Conservation (phyloP, 2,797 vertebrate species). For the Zenarchopterus dispar region DNA sequence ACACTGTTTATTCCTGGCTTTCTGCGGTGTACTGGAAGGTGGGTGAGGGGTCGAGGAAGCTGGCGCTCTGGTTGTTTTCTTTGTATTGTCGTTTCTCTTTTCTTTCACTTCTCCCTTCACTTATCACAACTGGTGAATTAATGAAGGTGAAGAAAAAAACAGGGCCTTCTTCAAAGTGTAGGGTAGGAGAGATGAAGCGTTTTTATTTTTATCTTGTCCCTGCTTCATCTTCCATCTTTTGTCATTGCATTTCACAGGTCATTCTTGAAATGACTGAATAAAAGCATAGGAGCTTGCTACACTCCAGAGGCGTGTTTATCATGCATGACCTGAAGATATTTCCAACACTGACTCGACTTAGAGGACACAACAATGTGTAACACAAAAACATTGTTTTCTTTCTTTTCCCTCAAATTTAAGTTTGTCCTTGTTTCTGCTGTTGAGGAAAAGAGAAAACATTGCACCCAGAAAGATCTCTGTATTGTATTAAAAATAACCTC, state of each 20-base stretch:
- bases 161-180: slow-evolving; percentile 14
- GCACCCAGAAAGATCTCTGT: no score
- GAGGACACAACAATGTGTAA: neutral
- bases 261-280: slow-evolving; percentile 4
- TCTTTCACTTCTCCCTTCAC: slow-evolving; percentile 36
- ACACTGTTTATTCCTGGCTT: slow-evolving; percentile 71
- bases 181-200: slow-evolving; percentile 14
- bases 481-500: no score
- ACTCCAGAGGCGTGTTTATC: slow-evolving; percentile 1
- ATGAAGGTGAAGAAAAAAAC: slow-evolving; percentile 58
- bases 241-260: neutral
- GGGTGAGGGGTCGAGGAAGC: slow-evolving; percentile 1
- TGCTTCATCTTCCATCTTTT: slow-evolving; percentile 14
- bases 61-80: slow-evolving; percentile 39
- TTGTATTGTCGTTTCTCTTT: slow-evolving; percentile 47
- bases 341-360: neutral
- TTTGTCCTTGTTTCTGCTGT: no score
- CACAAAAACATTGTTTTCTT: neutral
- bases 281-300: neutral
- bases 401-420: no score
- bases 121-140: slow-evolving; percentile 56
- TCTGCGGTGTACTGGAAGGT: slow-evolving; percentile 38
- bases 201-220: slow-evolving; percentile 7
- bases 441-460: no score
- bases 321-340: neutral